Base-by-base conservation (phyloP, 2,113 vertebrate species). In the Microcebus tavaratra region DNA sequence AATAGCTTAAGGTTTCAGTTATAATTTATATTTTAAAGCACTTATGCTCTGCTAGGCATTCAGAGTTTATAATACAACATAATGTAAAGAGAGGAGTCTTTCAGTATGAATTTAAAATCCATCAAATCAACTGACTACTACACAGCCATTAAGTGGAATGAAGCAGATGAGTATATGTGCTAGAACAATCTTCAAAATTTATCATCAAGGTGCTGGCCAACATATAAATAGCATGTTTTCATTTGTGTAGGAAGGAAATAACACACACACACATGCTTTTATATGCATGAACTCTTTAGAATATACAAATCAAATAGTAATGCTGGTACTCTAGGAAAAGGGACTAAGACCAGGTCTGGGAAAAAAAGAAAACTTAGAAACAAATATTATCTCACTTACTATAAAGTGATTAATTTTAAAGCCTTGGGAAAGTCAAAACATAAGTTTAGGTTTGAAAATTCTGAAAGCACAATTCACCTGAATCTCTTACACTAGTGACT, bases 11-110 rank as follows among this genome's bases (percentile, higher is more conserved):
- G 23, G 36, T 23, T 95, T 91, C 61, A 57, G 25, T 73, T 80
- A 67, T 61, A 79, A 92, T 79, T 94, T 95, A 34, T 78, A 78
- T 94, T 91, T 92, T 89, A 96, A 95, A 94, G 36, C 29, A 90
- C 21, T 39, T 65, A 87, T 57, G 31, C 34, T 80, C 34, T 88
- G 68, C 23, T 80, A 83, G n/a, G 29, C 36, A 95, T 48, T 90
- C 25, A 53, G 23, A 89, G 36, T 59, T 90, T 80, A n/a, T 34
- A 75, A 55, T 5, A 55, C 15, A 55, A 45, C 36, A 91, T 45
- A 50, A 79, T 67, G 55, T 31, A 72, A 86, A 36, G 20, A 89
- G 92, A 90, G 68, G 3, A 50, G 8, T 36, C 84, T 92, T 94
- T 72, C 53, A 59, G 72, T 7, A 1, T 65, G 42, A 85, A 27